Base-by-base conservation (phyloP, 2,888 invertebrate species). In the Pecten maximus region DNA sequence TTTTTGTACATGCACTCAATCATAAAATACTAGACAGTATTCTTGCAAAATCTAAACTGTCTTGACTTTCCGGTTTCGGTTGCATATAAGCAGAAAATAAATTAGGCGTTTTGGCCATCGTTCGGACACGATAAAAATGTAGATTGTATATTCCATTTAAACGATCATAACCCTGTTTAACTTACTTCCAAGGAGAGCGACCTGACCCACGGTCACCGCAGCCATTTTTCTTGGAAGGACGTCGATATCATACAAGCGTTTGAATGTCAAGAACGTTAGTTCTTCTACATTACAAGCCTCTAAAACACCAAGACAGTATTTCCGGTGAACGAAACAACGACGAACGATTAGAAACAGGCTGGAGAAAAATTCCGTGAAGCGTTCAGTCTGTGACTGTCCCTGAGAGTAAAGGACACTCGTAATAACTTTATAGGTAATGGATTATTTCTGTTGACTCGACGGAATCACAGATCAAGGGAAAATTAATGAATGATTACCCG, bases 201-300 rank as follows among this genome's bases (percentile, higher is more conserved):
- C 91, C 89, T 91, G 91, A 40, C 89, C 89, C 74, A 89, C 89
- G 91, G 92, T 92, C 88, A 94, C 87, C 50, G 93, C 91, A 87
- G 95, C 94, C 94, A 94, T 95, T 93, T 94, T 94, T 92, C 90
- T 92, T 88, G 16, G 88, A 88, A 50, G 74, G 35, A 74, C 74
- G 74, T 74, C 74, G 4, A 28, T 35, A 35, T 28, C 74, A 28
- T 35, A 35, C 74, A 74, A 35, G 74, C 35, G 74, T 74, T 74
- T 74, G 74, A 28, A 12, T 74, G 35, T 74, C 74, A 74, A 74
- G 74, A 35, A 28, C 0, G 8, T 8, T 35, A 74, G 35, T 10
- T 35, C 15, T 28, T n/a, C n/a, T n/a, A n/a, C n/a, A 88, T 39
- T 44, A 50, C 50, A 39, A 54, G 40, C 19, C 28, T 39, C 39